phyloP scores from a whole-genome alignment of 1,140 invertebrate species.

The Asbolus verrucosus region DNA sequence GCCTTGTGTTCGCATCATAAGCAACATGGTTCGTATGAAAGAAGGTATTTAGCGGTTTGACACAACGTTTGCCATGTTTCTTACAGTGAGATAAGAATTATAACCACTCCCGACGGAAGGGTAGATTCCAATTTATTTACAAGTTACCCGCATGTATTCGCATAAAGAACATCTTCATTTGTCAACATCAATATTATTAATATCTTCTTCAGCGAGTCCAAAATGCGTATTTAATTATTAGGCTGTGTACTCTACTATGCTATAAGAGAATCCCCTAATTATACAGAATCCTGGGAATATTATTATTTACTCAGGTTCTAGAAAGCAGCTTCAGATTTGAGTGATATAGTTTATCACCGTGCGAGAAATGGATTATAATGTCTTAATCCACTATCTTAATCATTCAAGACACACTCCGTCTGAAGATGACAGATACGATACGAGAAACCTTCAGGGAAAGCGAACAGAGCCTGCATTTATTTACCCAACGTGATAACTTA shows the following conservation, averaged over 20 bases:
- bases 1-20: slow-evolving; percentile 31
- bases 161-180: slow-evolving; percentile 23
- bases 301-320: slow-evolving; percentile 41
- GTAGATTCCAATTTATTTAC: slow-evolving; percentile 11
- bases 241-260: slow-evolving; percentile 20
- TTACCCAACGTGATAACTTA: slow-evolving; percentile 41
- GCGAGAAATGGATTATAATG: slow-evolving; percentile 45
- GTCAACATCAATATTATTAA: slow-evolving; percentile 39
- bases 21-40: slow-evolving; percentile 31
- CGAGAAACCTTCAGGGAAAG: slow-evolving; percentile 40
- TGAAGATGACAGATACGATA: slow-evolving; percentile 46
- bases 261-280: slow-evolving; percentile 26
- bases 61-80: neutral
- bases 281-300: slow-evolving; percentile 41
- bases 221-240: slow-evolving; percentile 33
- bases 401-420: slow-evolving; percentile 44
- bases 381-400: slow-evolving; percentile 46
- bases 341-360: slow-evolving; percentile 44
- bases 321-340: slow-evolving; percentile 41
- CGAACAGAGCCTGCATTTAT: slow-evolving; percentile 39
- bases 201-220: slow-evolving; percentile 22
- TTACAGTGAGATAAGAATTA: no score
- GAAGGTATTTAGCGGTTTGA: slow-evolving; percentile 4
- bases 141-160: slow-evolving; percentile 9
- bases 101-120: neutral